These are phyloP conservation scores for Drosophila cognata DNA, from an alignment of 2,888 invertebrate species.

Conservation along the genomic window DNA sequence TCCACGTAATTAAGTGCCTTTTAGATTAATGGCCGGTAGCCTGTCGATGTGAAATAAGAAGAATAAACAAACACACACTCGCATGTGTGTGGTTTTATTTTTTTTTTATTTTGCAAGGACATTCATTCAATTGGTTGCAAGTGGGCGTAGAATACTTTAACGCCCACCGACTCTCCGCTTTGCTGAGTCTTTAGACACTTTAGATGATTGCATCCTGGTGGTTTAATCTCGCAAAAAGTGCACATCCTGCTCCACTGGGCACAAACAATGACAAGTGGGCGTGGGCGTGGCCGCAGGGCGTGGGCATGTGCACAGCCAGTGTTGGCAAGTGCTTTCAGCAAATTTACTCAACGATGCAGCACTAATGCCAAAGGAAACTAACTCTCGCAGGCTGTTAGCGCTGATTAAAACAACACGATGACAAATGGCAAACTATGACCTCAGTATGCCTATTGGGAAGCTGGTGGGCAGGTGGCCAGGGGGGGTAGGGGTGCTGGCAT, in stretches of 20 bases:
- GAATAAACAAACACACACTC: slow-evolving; percentile 22
- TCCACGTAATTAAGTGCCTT: slow-evolving; percentile 8
- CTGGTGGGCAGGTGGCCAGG: not conserved
- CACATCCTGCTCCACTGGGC: slow-evolving; percentile 61
- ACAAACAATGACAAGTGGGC: slow-evolving; percentile 62
- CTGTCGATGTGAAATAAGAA: slow-evolving; percentile 39
- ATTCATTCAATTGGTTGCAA: slow-evolving; percentile 24
- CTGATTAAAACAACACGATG: slow-evolving; percentile 64
- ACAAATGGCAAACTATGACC: slow-evolving; percentile 39
- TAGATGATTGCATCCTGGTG: slow-evolving; percentile 65
- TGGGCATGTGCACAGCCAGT: slow-evolving; percentile 45
- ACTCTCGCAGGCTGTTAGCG: slow-evolving; percentile 61
- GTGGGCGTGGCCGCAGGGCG: slow-evolving; percentile 22
- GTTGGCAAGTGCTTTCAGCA: slow-evolving; percentile 69
- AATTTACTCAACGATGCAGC: slow-evolving; percentile 61
- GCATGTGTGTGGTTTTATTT: slow-evolving; percentile 3
- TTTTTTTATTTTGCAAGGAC: slow-evolving; percentile 25
- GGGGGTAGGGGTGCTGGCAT: not conserved
- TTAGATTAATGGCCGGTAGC: slow-evolving; percentile 18
- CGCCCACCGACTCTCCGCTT: not conserved
- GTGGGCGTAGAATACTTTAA: slow-evolving; percentile 24
- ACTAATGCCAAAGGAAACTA: slow-evolving; percentile 42
- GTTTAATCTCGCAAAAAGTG: slow-evolving; percentile 71
- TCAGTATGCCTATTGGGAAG: slow-evolving; percentile 1
- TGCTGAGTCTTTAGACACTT: slow-evolving; percentile 51